These are phyloP conservation scores for Diprion similis DNA, from an alignment of 1,140 invertebrate species.

Conservation along the genomic window DNA sequence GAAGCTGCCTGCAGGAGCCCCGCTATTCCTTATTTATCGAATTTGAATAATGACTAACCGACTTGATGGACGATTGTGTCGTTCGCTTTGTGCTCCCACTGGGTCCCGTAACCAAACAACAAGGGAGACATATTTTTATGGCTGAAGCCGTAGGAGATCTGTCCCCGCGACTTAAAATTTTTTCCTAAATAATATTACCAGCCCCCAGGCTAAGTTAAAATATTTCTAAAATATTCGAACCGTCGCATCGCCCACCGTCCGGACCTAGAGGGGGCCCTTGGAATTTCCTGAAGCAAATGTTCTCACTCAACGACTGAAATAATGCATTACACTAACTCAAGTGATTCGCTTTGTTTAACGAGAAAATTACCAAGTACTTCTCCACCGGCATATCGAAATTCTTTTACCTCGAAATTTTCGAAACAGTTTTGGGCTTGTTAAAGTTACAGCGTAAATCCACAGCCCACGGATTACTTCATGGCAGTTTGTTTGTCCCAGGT, in stretches of 20 bases:
- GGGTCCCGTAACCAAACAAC: conserved; percentile 2
- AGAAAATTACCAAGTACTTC: neutral
- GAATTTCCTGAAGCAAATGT: neutral
- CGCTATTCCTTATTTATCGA: conserved; percentile 2
- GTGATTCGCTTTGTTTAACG: neutral
- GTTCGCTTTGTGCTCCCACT: conserved; percentile 7
- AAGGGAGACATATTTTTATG: conserved; percentile 15
- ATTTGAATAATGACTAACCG: conserved; percentile 5
- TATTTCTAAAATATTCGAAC: conserved; percentile 15
- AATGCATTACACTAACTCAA: neutral
- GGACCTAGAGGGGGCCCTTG: neutral
- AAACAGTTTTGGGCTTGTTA: no score
- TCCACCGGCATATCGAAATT: no score
- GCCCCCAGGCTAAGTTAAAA: neutral
- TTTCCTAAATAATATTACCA: conserved; percentile 4
- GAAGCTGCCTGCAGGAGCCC: neutral
- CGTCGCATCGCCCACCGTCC: neutral
- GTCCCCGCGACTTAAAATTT: conserved; percentile 5
- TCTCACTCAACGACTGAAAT: neutral
- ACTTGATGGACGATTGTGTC: conserved; percentile 5
- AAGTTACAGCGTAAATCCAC: no score
- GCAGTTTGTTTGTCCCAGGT: no score
- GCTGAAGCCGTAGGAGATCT: conserved; percentile 11
- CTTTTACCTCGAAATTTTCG: no score
- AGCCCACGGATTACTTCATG: no score